Conservation (phyloP, 2,113 vertebrate species). For the Trichomycterus rosablanca region DNA sequence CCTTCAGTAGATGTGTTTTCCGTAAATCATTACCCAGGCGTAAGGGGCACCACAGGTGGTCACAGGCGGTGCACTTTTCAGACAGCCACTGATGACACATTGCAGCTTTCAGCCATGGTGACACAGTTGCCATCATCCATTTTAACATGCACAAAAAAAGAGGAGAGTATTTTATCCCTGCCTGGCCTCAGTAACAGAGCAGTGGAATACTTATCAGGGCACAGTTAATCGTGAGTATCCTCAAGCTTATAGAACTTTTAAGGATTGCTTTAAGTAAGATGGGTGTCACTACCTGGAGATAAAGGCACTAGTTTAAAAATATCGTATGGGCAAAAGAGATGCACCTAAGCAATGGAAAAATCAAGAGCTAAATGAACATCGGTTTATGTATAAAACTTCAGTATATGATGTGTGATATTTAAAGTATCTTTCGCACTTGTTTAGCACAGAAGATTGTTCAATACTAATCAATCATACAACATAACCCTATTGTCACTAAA, state of each 20-base stretch:
- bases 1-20: slow-evolving; percentile 38
- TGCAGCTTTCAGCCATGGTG: not conserved
- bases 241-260: slow-evolving; percentile 49
- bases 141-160: slow-evolving; percentile 33
- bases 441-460: not conserved
- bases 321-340: slow-evolving; percentile 36
- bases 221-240: slow-evolving; percentile 31
- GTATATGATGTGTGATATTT: too few species aligned
- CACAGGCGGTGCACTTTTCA: slow-evolving; percentile 21
- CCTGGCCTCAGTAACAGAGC: slow-evolving; percentile 23
- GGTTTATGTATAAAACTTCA: slow-evolving; percentile 14
- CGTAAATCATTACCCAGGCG: slow-evolving; percentile 43
- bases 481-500: not conserved
- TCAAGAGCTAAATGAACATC: slow-evolving; percentile 21
- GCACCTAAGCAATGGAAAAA: slow-evolving; percentile 30
- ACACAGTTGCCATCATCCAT: slow-evolving; percentile 30
- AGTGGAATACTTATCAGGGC: slow-evolving; percentile 44
- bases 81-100: slow-evolving; percentile 24
- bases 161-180: slow-evolving; percentile 32
- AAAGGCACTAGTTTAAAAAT: slow-evolving; percentile 35
- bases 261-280: slow-evolving; percentile 47
- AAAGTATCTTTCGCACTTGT: not conserved
- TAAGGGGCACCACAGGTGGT: slow-evolving; percentile 21
- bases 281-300: slow-evolving; percentile 20
- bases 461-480: not conserved